These are phyloP conservation scores for Eupsittula cactorum DNA, from an alignment of 2,113 vertebrate species.

Conservation along the genomic window DNA sequence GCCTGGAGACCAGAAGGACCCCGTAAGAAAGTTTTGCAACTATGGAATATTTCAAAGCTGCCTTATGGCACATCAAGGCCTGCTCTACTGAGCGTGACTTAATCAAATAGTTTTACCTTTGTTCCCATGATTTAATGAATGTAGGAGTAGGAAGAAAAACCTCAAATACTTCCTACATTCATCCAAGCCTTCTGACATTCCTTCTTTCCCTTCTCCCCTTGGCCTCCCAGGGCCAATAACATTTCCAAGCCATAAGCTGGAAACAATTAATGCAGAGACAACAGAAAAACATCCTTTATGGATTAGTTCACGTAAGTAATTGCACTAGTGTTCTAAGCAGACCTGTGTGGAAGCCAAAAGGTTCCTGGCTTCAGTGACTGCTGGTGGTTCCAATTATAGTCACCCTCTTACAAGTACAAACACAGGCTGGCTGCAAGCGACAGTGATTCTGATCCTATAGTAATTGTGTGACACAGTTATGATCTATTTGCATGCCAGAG, in stretches of 20 bases:
- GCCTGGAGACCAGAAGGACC: not conserved
- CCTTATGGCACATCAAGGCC: not conserved
- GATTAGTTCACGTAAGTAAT: constrained; percentile 38
- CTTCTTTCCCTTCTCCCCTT: not conserved
- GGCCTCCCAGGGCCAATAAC: not conserved
- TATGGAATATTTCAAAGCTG: not conserved
- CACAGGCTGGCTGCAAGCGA: not conserved
- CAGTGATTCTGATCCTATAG: not conserved
- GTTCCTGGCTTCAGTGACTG: constrained; percentile 16
- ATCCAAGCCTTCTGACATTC: not conserved
- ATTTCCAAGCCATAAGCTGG: constrained; percentile 37
- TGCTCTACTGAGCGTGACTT: not conserved
- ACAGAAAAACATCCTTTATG: constrained; percentile 52
- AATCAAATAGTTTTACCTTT: not conserved
- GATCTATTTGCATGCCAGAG: not conserved
- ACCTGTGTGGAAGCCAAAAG: constrained; percentile 3
- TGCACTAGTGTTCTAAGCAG: not conserved
- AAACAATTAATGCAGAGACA: constrained; percentile 56
- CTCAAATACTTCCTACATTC: not conserved
- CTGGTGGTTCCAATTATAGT: constrained; percentile 35
- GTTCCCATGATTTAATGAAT: not conserved
- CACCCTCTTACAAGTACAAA: not conserved
- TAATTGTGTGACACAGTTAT: not conserved
- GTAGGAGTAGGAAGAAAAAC: not conserved
- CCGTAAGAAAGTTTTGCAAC: not conserved